Evolutionary conservation across 2,797 vertebrate genomes (phyloP).

Genomic region (Lacerta agilis): DNA sequence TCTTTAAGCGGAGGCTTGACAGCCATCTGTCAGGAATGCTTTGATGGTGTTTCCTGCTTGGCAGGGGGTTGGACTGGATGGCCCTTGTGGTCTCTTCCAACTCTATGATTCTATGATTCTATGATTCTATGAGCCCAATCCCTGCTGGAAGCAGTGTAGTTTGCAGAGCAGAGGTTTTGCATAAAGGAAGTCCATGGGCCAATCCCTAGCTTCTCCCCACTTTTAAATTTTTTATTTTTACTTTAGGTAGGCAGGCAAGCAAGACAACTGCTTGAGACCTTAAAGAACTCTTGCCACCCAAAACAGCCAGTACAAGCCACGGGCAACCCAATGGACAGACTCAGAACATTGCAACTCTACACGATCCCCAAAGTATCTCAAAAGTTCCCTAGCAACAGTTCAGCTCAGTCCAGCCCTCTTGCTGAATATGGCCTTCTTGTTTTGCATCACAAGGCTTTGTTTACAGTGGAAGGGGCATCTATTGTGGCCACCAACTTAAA

Average conservation of each 20-base stretch:
- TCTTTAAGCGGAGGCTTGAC: no score
- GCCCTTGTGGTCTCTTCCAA: no score
- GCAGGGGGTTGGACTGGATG: no score
- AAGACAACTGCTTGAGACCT: neutral
- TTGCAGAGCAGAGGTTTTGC: neutral
- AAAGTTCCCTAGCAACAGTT: rapidly evolving
- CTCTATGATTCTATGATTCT: no score
- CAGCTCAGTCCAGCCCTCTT: rapidly evolving
- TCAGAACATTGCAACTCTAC: no score
- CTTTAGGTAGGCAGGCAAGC: neutral
- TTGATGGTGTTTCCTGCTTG: no score
- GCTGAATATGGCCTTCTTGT: neutral
- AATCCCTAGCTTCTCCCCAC: neutral
- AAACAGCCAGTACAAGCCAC: neutral
- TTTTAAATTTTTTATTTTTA: neutral
- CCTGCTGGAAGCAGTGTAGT: no score
- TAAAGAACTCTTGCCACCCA: neutral
- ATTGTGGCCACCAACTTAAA: conserved; percentile 44
- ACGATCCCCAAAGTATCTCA: no score
- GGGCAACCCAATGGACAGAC: neutral
- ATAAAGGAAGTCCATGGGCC: neutral
- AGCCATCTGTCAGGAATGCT: no score
- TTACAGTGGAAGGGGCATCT: neutral
- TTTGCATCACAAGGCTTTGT: neutral
- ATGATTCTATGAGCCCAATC: no score